Conservation (phyloP, 2,113 vertebrate species). For the Tachuris rubrigastra region DNA sequence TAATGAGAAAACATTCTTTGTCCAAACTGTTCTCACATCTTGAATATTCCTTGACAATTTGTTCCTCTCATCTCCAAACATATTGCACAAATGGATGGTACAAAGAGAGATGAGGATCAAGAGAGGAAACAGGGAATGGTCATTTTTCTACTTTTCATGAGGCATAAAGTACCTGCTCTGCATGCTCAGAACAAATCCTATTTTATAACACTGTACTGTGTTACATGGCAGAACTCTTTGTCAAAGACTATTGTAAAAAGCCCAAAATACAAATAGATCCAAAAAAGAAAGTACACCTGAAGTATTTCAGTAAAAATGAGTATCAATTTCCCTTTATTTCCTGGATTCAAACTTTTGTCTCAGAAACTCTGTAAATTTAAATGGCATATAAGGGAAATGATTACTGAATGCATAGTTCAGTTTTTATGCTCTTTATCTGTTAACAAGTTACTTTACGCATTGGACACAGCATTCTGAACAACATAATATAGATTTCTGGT, state of each 20-base stretch:
- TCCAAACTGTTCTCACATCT: neutral
- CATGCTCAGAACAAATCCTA: neutral
- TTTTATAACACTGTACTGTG: neutral
- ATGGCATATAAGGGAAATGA: neutral
- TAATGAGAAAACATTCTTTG: neutral
- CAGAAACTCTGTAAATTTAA: neutral
- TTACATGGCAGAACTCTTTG: neutral
- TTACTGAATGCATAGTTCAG: neutral
- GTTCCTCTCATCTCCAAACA: neutral
- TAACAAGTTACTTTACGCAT: neutral
- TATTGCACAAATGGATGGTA: neutral
- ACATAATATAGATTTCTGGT: neutral
- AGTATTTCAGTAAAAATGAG: neutral
- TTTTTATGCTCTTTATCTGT: neutral
- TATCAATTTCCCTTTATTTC: neutral
- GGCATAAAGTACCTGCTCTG: neutral
- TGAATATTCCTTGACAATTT: neutral
- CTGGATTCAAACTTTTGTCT: neutral
- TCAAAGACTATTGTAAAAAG: neutral
- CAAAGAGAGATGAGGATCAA: neutral
- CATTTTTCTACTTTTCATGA: neutral
- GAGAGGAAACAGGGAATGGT: neutral
- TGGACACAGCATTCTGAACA: neutral
- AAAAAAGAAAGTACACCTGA: neutral
- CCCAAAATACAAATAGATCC: neutral